Conservation (phyloP, 2,888 invertebrate species). For the Tiliacea aurago region DNA sequence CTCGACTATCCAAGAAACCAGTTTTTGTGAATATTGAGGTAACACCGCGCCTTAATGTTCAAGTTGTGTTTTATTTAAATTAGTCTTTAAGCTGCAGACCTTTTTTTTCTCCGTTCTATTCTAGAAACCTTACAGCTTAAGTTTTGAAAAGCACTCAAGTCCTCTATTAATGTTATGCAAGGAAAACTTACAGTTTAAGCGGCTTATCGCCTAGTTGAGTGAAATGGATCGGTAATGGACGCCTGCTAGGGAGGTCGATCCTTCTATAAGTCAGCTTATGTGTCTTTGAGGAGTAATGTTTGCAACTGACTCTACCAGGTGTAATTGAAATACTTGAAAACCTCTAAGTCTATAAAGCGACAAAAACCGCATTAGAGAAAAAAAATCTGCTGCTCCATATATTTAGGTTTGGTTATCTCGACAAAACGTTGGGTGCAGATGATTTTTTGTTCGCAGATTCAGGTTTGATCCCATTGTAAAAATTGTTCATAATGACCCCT, state of each 20-base stretch:
- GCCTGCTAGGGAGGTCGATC: slow-evolving; percentile 45
- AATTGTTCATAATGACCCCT: too few species aligned
- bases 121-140: background rate
- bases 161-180: slow-evolving; percentile 13
- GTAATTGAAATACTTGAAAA: background rate
- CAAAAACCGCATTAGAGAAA: background rate
- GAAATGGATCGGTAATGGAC: slow-evolving; percentile 43
- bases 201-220: slow-evolving; percentile 32
- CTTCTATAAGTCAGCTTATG: slow-evolving; percentile 42
- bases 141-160: background rate
- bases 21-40: too few species aligned
- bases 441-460: background rate
- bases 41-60: too few species aligned
- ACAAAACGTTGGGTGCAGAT: background rate
- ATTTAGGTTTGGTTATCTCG: background rate
- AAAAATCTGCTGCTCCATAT: background rate
- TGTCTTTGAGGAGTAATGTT: slow-evolving; percentile 9
- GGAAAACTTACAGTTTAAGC: slow-evolving; percentile 55
- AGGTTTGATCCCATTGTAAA: background rate
- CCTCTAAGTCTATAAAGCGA: too few species aligned
- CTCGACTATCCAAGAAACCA: too few species aligned
- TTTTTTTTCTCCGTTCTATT: background rate
- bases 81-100: too few species aligned
- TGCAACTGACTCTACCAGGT: background rate
- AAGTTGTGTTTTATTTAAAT: too few species aligned